These are phyloP conservation scores for Paracentrotus lividus DNA, from an alignment of 53 echinoderm and acorn worm genomes.

Conservation along the genomic window DNA sequence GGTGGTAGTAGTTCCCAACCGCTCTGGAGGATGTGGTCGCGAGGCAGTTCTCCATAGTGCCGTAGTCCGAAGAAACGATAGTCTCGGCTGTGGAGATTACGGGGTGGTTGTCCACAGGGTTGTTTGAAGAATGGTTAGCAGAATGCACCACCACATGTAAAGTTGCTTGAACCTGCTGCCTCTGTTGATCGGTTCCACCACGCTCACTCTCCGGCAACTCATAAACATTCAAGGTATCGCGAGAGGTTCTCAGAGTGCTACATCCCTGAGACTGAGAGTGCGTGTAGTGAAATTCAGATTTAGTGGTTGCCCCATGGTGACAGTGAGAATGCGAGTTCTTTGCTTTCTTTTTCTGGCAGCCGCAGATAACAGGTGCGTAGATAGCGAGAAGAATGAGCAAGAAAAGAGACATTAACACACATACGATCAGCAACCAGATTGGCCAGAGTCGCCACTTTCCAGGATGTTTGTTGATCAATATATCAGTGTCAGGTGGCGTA, in stretches of 20 bases:
- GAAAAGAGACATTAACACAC: constrained; percentile 78
- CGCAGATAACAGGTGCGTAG: constrained; percentile 81
- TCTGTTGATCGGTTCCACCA: constrained; percentile 72
- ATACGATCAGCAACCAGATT: constrained; percentile 70
- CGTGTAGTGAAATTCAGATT: constrained; percentile 88
- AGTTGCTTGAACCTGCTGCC: constrained; percentile 90
- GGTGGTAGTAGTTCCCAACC: constrained; percentile 67
- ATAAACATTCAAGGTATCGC: constrained; percentile 80
- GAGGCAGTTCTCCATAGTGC: constrained; percentile 28
- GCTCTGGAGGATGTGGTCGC: constrained; percentile 1
- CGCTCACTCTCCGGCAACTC: constrained; percentile 82
- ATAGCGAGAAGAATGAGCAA: constrained; percentile 87
- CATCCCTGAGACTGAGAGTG: constrained; percentile 88
- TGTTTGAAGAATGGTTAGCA: constrained; percentile 74
- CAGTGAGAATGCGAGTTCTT: constrained; percentile 41
- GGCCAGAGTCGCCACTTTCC: constrained; percentile 59
- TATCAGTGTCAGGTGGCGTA: background rate
- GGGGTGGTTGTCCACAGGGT: constrained; percentile 56
- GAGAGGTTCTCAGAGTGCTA: constrained; percentile 74
- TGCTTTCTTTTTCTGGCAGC: constrained; percentile 54
- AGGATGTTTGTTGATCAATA: constrained; percentile 46
- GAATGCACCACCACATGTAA: constrained; percentile 96
- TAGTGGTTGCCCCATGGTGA: constrained; percentile 57
- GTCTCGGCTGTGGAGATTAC: constrained; percentile 64
- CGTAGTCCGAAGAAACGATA: constrained; percentile 56